Conservation (phyloP, 2,888 invertebrate genomes). For the Xiphydria camelus region DNA sequence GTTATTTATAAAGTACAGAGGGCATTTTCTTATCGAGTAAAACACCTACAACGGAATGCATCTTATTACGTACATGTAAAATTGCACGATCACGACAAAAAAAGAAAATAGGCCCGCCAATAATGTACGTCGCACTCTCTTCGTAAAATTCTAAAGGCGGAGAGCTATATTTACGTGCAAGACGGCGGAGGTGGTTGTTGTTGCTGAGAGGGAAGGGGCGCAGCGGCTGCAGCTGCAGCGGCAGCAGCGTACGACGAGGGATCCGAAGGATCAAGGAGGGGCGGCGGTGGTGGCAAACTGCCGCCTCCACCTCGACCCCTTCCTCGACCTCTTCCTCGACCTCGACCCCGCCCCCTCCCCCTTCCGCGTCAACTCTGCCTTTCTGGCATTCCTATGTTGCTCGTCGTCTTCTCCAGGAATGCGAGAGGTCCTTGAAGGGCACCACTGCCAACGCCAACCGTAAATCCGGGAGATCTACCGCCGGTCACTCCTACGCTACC, state of each 20-base stretch:
- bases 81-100: too few species aligned
- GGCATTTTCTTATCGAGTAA: too few species aligned
- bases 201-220: slow-evolving; percentile 55
- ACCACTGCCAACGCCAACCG: slow-evolving; percentile 60
- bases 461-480: slow-evolving; percentile 73
- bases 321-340: slow-evolving; percentile 76
- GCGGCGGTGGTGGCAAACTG: slow-evolving; percentile 41
- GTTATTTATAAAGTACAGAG: too few species aligned
- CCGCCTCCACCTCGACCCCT: slow-evolving; percentile 72
- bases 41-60: too few species aligned
- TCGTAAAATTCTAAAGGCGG: too few species aligned
- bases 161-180: slow-evolving; percentile 47
- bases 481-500: slow-evolving; percentile 35
- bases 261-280: slow-evolving; percentile 53
- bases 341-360: slow-evolving; percentile 78
- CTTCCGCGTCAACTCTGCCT: slow-evolving; percentile 85
- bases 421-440: slow-evolving; percentile 83
- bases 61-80: too few species aligned
- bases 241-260: slow-evolving; percentile 50
- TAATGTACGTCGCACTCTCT: too few species aligned
- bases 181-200: slow-evolving; percentile 49
- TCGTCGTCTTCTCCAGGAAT: slow-evolving; percentile 86
- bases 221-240: slow-evolving; percentile 41
- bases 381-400: slow-evolving; percentile 87
- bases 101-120: too few species aligned